Evolutionary conservation across 2,797 vertebrate genomes (phyloP).

Genomic region (Rhinoraja longicauda): DNA sequence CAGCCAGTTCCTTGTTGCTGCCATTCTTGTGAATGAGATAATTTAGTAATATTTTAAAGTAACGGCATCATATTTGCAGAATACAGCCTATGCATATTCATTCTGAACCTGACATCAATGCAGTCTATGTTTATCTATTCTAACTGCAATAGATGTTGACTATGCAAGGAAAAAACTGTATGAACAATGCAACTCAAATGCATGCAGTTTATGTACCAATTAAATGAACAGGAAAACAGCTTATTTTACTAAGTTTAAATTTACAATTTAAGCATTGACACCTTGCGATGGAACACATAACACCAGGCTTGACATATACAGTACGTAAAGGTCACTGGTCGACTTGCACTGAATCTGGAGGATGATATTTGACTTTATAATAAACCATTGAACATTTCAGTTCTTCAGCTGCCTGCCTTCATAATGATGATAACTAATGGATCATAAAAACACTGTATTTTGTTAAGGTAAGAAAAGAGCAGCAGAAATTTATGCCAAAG

Average conservation of each 20-base stretch:
- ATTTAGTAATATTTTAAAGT: neutral
- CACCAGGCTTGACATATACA: neutral
- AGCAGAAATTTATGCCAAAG: neutral
- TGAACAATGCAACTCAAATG: neutral
- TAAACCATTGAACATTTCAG: neutral
- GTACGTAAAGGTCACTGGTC: neutral
- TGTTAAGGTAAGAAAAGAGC: neutral
- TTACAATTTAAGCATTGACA: neutral
- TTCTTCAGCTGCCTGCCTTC: neutral
- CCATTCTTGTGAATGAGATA: too few relatives aligned
- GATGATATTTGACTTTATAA: neutral
- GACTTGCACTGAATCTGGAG: neutral
- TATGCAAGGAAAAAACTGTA: neutral
- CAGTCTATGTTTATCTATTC: neutral
- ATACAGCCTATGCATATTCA: neutral
- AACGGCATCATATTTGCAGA: neutral
- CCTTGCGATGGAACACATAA: neutral
- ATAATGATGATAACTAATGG: neutral
- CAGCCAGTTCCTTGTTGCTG: too few relatives aligned
- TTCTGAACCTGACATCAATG: neutral
- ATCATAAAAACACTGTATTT: neutral
- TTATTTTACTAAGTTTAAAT: neutral
- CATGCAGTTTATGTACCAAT: neutral
- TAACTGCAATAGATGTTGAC: neutral
- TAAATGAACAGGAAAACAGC: neutral